Percentiles rank a stretch among this genome's conserved stretches.
These are phyloP conservation scores for Triplophysa bombifrons DNA, from an alignment of 2,797 vertebrate genomes.

Conservation along the genomic window DNA sequence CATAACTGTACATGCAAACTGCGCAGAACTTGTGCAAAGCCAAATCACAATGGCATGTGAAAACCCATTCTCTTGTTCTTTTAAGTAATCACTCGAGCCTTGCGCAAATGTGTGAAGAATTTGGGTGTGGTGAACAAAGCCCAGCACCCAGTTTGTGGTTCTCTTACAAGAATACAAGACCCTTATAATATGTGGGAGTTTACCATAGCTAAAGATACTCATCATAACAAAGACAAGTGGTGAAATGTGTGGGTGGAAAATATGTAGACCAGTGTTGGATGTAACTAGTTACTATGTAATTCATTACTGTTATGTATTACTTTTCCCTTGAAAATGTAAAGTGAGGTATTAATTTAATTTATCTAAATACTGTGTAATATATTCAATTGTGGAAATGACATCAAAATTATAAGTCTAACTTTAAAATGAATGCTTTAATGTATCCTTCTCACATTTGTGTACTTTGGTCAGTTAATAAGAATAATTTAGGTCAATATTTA, in stretches of 20 bases:
- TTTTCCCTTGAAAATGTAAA: too few relatives aligned
- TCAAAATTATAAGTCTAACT: too few relatives aligned
- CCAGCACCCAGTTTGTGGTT: conserved; percentile 36
- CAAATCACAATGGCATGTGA: conserved; percentile 28
- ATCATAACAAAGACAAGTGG: not conserved
- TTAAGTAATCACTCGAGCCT: conserved; percentile 4
- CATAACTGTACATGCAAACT: conserved; percentile 16
- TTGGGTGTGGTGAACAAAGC: conserved; percentile 42
- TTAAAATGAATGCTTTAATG: too few relatives aligned
- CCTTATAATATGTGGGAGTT: conserved; percentile 2
- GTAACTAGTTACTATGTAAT: too few relatives aligned
- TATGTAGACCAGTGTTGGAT: not conserved
- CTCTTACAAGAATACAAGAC: conserved; percentile 32
- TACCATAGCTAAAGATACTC: not conserved
- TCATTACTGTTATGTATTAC: too few relatives aligned
- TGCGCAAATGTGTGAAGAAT: conserved; percentile 34
- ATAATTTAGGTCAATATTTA: too few relatives aligned
- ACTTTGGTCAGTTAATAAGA: too few relatives aligned
- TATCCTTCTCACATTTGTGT: too few relatives aligned
- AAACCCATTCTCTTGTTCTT: conserved; percentile 24
- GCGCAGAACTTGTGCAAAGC: not conserved
- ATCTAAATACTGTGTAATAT: too few relatives aligned
- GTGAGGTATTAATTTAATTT: too few relatives aligned
- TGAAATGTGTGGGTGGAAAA: not conserved
- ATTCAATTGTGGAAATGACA: too few relatives aligned